Evolutionary conservation across 1,140 invertebrate species (phyloP).

Genomic region (honey bee (Apis mellifera)): Amel_HAv3.1 CM009942.2:7425001-7425500

Average conservation of each 20-base stretch:
- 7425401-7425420: not conserved
- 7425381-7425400: constrained; percentile 48
- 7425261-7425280: constrained; percentile 50
- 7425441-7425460: constrained; percentile 39
- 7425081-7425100: not conserved
- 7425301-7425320: constrained; percentile 66
- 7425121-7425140: not conserved
- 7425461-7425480: constrained; percentile 10
- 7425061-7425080: not conserved
- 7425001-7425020: too few species aligned
- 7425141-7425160: not conserved
- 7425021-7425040: too few species aligned
- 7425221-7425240: constrained; percentile 60
- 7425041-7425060: not conserved
- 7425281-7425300: constrained; percentile 66
- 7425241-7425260: constrained; percentile 43
- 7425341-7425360: constrained; percentile 68
- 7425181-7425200: not conserved
- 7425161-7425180: not conserved
- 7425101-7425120: not conserved
- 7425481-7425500: too few species aligned
- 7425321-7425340: constrained; percentile 1
- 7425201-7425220: constrained; percentile 39
- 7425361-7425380: constrained; percentile 69
- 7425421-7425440: constrained; percentile 35